Base-by-base conservation (phyloP, 1,140 invertebrate genomes). In the Nasonia longicornis region DNA sequence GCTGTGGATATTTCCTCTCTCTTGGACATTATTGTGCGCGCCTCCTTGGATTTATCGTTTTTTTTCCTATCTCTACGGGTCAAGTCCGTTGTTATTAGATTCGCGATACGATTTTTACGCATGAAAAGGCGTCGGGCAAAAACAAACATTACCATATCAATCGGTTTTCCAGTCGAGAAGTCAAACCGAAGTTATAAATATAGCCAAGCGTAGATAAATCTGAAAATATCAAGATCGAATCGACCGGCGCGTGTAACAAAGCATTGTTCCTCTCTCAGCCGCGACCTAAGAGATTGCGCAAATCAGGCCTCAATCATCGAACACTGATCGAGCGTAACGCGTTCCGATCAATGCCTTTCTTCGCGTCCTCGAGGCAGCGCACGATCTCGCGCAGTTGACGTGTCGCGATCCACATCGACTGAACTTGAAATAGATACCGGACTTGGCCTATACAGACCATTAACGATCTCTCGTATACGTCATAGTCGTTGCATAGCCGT, bases 341-440 rank as follows among this genome's bases (percentile, higher is more conserved):
- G 38, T 58, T 63, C 2, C 11, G 72, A 52, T 58, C 58, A 26
- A 26, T 45, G 22, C 72, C 22, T 52, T 52, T 63, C 26, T 52
- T 63, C 14, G 48, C 31, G 22, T 31, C 74, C 74, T 76, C 74
- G 74, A 64, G 52, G 10, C 42, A 38, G 58, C 42, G 58, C 42
- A 73, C 67, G 67, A 70, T 22, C 26, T 66, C 12, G 64, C 14
- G 16, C 14, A 6, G 14, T n/a, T 71, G 69, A 71, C 69, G 69
- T 71, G 69, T 71, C 69, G 69, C 73, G 73, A 76, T 76, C 73
- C 48, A 45, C 67, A 31, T 69, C 76, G 38, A 78, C 42, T 79
- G 77, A 79, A 71, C 77, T 79, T 79, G 77, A 79, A 79, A 79
- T 79, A 79, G 77, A 79, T 79, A 52, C 69, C 67, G 77, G 63